Evolutionary conservation across 2,888 invertebrate genomes (phyloP).

Genomic region (Gymnoscelis rufifasciata): DNA sequence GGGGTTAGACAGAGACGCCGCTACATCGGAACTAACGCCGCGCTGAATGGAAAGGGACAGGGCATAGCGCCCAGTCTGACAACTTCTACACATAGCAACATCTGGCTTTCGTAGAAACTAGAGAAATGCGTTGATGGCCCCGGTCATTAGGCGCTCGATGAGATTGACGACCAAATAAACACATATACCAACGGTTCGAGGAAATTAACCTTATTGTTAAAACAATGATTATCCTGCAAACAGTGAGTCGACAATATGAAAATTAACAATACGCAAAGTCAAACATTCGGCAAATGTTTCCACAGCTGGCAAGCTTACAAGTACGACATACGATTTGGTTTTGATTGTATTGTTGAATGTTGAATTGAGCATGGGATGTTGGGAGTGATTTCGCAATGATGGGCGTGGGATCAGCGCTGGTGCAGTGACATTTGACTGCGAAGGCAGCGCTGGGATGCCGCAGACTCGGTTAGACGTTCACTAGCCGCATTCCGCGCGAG

Average conservation of each 20-base stretch:
- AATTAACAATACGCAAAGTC: conserved; percentile 34
- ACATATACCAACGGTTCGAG: conserved; percentile 6
- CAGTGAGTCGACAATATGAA: conserved; percentile 38
- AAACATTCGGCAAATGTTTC: conserved; percentile 44
- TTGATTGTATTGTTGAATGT: conserved; percentile 25
- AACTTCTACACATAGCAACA: conserved; percentile 57
- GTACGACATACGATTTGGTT: conserved; percentile 31
- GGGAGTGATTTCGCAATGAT: conserved; percentile 33
- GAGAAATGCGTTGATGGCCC: conserved; percentile 56
- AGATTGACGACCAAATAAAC: conserved; percentile 34
- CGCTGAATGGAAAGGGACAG: conserved; percentile 61
- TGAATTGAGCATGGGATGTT: conserved; percentile 23
- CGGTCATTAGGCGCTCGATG: conserved; percentile 53
- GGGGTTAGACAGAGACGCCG: conserved; percentile 50
- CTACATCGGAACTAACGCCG: conserved; percentile 48
- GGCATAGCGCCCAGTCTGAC: conserved; percentile 50
- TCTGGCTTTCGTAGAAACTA: conserved; percentile 63
- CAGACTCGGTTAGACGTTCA: conserved; percentile 57
- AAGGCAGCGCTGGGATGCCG: conserved; percentile 53
- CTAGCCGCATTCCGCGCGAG: conserved; percentile 61
- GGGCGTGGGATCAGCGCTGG: conserved; percentile 53
- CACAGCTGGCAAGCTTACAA: conserved; percentile 42
- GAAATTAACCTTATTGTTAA: conserved; percentile 18
- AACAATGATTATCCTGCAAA: conserved; percentile 32
- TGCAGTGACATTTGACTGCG: conserved; percentile 62